Percentiles rank a stretch among this genome's conserved stretches.
Evolutionary conservation across 2,797 vertebrate species (phyloP).

Genomic region (Tragelaphus eurycerus): DNA sequence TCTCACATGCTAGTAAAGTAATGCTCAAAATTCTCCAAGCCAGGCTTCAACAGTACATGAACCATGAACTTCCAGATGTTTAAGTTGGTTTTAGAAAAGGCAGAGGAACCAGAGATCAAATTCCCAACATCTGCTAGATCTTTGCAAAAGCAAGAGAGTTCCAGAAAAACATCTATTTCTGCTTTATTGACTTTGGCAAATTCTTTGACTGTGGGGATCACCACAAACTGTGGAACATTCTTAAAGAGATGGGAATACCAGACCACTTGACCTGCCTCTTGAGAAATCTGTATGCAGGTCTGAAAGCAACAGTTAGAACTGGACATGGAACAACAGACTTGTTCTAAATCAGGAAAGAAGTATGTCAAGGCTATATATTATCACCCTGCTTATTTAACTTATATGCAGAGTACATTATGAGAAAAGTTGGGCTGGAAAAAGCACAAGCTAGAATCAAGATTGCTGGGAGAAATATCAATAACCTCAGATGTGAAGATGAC

Average conservation of each 20-base stretch:
- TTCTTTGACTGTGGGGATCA: not conserved
- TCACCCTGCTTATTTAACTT: not conserved
- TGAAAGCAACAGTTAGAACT: accelerated
- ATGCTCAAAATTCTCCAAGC: not conserved
- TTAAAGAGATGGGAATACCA: not conserved
- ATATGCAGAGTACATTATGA: not conserved
- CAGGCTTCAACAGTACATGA: not conserved
- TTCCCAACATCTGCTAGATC: not conserved
- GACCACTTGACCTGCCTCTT: not conserved
- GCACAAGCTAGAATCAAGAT: not conserved
- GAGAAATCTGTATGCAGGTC: not conserved
- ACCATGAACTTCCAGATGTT: not conserved
- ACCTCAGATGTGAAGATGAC: not conserved
- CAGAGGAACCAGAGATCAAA: not conserved
- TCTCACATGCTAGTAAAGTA: not conserved
- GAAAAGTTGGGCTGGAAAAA: not conserved
- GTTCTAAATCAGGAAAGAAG: not conserved
- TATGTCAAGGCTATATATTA: not conserved
- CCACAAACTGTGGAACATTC: not conserved
- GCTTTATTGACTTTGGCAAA: not conserved
- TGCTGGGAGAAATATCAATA: not conserved
- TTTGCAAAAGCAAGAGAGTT: not conserved
- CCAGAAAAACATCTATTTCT: not conserved
- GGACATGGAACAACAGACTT: not conserved
- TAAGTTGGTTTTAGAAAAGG: not conserved